These are phyloP conservation scores for Neelides folsomi DNA, from an alignment of 2,888 invertebrate genomes.

Conservation along the genomic window DNA sequence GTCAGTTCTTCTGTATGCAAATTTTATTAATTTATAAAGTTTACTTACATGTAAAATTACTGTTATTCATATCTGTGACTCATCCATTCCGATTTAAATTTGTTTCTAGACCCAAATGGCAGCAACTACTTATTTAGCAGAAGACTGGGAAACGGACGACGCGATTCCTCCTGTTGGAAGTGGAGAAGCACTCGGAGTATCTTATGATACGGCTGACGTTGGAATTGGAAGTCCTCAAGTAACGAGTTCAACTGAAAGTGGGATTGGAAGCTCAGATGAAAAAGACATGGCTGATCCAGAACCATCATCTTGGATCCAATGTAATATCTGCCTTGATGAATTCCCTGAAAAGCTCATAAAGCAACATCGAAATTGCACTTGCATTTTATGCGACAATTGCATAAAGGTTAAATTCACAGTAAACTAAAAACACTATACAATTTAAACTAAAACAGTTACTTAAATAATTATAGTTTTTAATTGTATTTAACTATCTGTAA, in stretches of 20 bases:
- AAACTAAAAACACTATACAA: no score
- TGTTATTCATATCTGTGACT: neutral
- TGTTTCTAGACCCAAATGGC: slow-evolving; percentile 3
- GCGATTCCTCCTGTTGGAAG: neutral
- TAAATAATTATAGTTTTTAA: no score
- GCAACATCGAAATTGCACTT: slow-evolving; percentile 45
- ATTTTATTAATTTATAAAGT: no score
- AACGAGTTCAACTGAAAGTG: neutral
- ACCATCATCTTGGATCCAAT: slow-evolving; percentile 31
- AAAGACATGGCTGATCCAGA: neutral
- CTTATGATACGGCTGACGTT: no score
- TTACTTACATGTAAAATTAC: neutral
- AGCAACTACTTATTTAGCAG: slow-evolving; percentile 14
- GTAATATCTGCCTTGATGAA: slow-evolving; percentile 51
- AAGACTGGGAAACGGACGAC: slow-evolving; percentile 18
- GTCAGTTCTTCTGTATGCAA: no score
- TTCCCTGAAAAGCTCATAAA: slow-evolving; percentile 43
- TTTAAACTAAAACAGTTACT: no score
- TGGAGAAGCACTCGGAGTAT: no score
- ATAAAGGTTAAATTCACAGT: slow-evolving; percentile 46
- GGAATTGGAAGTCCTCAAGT: neutral
- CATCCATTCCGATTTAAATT: no score
- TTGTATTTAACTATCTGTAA: no score
- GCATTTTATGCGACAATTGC: slow-evolving; percentile 47
- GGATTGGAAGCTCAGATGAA: neutral